Evolutionary conservation across 1,140 invertebrate genomes (phyloP).

Genomic region (Drosophila pachea): DNA sequence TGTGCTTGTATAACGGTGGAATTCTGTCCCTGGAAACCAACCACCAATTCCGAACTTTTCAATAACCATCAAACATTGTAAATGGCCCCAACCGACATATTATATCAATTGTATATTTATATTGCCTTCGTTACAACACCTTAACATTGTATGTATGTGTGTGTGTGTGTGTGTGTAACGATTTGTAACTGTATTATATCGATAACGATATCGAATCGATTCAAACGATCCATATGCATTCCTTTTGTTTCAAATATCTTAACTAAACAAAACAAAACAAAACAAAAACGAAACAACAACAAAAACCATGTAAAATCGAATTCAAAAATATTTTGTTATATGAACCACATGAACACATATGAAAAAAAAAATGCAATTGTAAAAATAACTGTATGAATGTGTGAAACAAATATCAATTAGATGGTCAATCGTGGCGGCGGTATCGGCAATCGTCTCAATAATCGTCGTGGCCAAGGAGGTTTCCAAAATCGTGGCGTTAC

Average conservation of each 20-base stretch:
- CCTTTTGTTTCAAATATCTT: not conserved
- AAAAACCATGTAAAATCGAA: conserved; percentile 13
- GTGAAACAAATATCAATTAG: conserved; percentile 44
- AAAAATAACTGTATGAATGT: conserved; percentile 14
- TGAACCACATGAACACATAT: not conserved
- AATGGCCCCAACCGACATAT: conserved; percentile 22
- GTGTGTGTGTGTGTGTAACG: conserved; percentile 10
- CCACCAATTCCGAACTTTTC: conserved; percentile 1
- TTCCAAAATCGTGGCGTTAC: conserved; percentile 78
- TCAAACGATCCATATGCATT: conserved; percentile 34
- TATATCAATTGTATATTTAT: not conserved
- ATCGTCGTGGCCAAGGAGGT: conserved; percentile 79
- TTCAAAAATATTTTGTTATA: too few species aligned
- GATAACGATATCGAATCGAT: conserved; percentile 17
- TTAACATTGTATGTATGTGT: conserved; percentile 1
- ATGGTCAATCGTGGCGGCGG: conserved; percentile 78
- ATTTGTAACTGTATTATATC: conserved; percentile 13
- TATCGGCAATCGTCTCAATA: conserved; percentile 78
- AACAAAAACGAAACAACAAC: conserved; percentile 8
- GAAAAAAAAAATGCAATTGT: conserved; percentile 12
- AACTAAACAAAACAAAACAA: conserved; percentile 5
- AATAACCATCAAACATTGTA: conserved; percentile 22
- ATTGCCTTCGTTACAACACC: conserved; percentile 6
- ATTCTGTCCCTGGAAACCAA: conserved; percentile 10
- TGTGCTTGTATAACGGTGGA: conserved; percentile 1